These are phyloP conservation scores for Caenorhabditis becei DNA, from an alignment of 2,888 invertebrate species.

Conservation along the genomic window DNA sequence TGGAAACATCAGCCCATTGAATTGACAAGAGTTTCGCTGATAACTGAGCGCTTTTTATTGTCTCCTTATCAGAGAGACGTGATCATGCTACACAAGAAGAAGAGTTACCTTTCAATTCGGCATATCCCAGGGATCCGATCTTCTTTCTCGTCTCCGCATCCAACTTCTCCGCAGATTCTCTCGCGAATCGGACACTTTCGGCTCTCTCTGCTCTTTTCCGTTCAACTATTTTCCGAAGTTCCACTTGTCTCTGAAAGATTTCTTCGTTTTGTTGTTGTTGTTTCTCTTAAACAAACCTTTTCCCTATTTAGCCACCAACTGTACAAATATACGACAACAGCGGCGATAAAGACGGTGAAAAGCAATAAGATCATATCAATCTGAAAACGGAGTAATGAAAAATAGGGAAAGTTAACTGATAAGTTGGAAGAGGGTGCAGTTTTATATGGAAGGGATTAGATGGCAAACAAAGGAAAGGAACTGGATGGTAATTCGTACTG, in stretches of 20 bases:
- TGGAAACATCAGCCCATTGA: slow-evolving; percentile 59
- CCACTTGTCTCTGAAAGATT: slow-evolving; percentile 59
- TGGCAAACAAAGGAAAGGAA: slow-evolving; percentile 41
- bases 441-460: slow-evolving; percentile 48
- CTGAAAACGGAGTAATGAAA: slow-evolving; percentile 4
- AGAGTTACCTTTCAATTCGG: slow-evolving; percentile 62
- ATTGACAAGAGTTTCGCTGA: not conserved
- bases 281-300: slow-evolving; percentile 31
- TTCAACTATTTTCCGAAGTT: slow-evolving; percentile 63
- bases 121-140: slow-evolving; percentile 64
- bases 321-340: slow-evolving; percentile 40
- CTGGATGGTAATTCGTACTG: slow-evolving; percentile 3
- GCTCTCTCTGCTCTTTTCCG: slow-evolving; percentile 63
- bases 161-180: slow-evolving; percentile 52
- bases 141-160: slow-evolving; percentile 53
- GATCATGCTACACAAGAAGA: slow-evolving; percentile 5
- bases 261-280: not conserved
- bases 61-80: slow-evolving; percentile 4
- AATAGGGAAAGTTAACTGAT: slow-evolving; percentile 26
- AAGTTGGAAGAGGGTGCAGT: slow-evolving; percentile 12
- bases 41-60: slow-evolving; percentile 25
- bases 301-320: slow-evolving; percentile 41
- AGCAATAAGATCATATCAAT: slow-evolving; percentile 47
- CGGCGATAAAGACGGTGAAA: slow-evolving; percentile 20
- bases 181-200: slow-evolving; percentile 65